These are phyloP conservation scores for Mus spicilegus DNA, from an alignment of 2,113 vertebrate genomes.

Conservation along the genomic window DNA sequence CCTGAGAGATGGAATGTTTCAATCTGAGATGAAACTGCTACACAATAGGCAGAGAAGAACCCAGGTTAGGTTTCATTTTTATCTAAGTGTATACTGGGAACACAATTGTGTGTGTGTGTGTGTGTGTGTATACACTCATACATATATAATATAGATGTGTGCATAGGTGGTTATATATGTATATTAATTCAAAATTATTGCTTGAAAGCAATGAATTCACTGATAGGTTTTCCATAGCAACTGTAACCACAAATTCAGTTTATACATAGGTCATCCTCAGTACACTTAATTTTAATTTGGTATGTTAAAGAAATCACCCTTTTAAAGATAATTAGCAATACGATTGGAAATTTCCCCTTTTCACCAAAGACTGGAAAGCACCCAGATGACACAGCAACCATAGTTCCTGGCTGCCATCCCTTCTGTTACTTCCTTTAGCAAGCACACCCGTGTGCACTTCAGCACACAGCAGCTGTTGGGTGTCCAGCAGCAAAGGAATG, in stretches of 20 bases:
- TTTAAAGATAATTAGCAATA: conserved; percentile 26
- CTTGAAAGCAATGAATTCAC: not conserved
- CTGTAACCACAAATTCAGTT: not conserved
- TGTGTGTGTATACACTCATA: not conserved
- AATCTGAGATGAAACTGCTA: not conserved
- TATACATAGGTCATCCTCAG: not conserved
- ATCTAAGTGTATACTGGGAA: not conserved
- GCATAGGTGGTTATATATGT: not conserved
- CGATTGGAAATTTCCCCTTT: not conserved
- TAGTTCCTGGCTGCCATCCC: not conserved
- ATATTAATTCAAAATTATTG: not conserved
- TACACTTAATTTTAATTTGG: not conserved
- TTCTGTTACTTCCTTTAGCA: not conserved
- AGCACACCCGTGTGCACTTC: not conserved
- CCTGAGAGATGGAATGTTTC: not conserved
- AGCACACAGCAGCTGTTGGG: not conserved
- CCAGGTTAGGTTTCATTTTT: not conserved
- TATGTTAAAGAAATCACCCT: not conserved
- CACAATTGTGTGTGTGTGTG: not conserved
- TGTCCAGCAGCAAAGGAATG: not conserved
- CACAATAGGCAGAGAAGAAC: not conserved
- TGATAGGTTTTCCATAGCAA: not conserved
- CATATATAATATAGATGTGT: not conserved
- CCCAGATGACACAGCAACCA: not conserved
- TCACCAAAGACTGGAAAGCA: not conserved